These are phyloP conservation scores for Perizoma flavofasciatum DNA, from an alignment of 2,888 invertebrate species.

Conservation along the genomic window DNA sequence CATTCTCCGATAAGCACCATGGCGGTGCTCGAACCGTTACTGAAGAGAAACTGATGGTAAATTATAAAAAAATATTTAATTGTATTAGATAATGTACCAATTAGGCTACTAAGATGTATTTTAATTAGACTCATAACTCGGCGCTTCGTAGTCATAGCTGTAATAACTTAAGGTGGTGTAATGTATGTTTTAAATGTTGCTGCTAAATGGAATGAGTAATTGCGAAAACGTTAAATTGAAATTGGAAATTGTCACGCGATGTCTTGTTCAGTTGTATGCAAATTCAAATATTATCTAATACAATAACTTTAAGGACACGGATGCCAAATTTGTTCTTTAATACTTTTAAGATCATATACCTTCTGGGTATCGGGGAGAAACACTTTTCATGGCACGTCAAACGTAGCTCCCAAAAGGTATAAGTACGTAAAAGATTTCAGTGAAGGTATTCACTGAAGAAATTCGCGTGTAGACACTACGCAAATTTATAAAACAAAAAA, in stretches of 20 bases:
- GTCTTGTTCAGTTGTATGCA: background rate
- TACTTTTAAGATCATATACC: too few relatives aligned
- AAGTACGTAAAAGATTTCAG: too few relatives aligned
- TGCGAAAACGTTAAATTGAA: background rate
- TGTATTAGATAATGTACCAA: too few relatives aligned
- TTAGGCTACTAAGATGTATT: background rate
- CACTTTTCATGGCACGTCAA: too few relatives aligned
- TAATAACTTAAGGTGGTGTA: background rate
- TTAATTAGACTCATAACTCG: background rate
- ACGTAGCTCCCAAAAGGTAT: too few relatives aligned
- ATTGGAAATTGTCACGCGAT: background rate
- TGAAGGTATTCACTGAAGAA: too few relatives aligned
- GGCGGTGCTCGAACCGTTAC: conserved; percentile 66
- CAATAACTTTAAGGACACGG: background rate
- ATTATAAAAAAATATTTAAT: background rate
- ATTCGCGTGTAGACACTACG: too few relatives aligned
- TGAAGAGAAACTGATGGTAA: conserved; percentile 78
- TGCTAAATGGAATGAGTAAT: background rate
- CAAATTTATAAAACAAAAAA: too few relatives aligned
- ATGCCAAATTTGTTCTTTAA: too few relatives aligned
- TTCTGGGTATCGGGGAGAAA: too few relatives aligned
- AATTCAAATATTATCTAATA: background rate
- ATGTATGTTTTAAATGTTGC: background rate
- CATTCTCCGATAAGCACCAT: conserved; percentile 60
- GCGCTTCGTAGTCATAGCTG: background rate